These are phyloP conservation scores for Caenorhabditis sp. DNA, from an alignment of 2,888 invertebrate species.

Conservation along the genomic window DNA sequence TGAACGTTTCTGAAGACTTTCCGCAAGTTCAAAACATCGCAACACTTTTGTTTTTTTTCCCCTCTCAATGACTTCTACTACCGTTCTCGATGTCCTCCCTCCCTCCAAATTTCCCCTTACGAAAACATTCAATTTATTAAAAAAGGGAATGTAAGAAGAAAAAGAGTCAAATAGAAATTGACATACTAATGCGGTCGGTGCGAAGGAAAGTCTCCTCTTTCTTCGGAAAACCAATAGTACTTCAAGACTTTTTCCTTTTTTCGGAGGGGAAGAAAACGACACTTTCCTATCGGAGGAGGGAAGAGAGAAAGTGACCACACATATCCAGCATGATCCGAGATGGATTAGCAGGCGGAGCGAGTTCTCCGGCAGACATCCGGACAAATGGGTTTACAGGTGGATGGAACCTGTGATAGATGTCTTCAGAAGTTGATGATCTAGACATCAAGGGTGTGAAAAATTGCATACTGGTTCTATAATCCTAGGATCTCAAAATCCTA, in stretches of 20 bases:
- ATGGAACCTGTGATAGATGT: too few relatives aligned
- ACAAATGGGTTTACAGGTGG: not conserved
- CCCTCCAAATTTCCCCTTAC: not conserved
- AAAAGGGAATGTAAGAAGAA: too few relatives aligned
- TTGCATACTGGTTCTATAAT: too few relatives aligned
- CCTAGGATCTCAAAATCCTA: too few relatives aligned
- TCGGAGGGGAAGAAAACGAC: not conserved
- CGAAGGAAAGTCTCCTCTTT: slow-evolving; percentile 31
- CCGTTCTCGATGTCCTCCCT: slow-evolving; percentile 1
- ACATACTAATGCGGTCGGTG: slow-evolving; percentile 42
- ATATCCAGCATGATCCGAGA: not conserved
- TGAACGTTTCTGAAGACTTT: too few relatives aligned
- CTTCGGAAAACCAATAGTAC: slow-evolving; percentile 21
- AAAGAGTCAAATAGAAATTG: slow-evolving; percentile 38
- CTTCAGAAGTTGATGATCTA: too few relatives aligned
- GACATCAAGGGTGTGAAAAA: too few relatives aligned
- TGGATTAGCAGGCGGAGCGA: slow-evolving; percentile 6
- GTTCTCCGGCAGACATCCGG: not conserved
- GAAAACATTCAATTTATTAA: slow-evolving; percentile 8
- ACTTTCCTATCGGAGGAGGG: too few relatives aligned
- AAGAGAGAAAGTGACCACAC: not conserved
- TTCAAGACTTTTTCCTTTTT: slow-evolving; percentile 32
- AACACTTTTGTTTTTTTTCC: slow-evolving; percentile 4
- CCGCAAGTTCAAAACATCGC: not conserved
- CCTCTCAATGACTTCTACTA: not conserved